A percentile compares a stretch with the other conserved stretches of the same genome.
These are phyloP conservation scores for Dichetophora obliterata DNA, from an alignment of 2,888 invertebrate genomes.

Conservation along the genomic window DNA sequence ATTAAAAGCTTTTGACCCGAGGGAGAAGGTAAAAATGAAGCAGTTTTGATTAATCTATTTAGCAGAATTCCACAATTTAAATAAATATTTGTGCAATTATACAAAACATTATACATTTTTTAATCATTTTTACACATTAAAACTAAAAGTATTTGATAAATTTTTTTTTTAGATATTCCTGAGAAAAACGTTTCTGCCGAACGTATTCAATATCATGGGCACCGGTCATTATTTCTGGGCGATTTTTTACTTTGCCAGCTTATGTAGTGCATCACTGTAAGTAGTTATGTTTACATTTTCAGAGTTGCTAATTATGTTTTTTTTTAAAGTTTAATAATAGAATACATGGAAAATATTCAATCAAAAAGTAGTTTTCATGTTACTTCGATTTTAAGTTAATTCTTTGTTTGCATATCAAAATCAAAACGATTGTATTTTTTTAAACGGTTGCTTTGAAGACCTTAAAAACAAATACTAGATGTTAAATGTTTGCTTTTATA, in stretches of 20 bases:
- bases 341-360: constrained; percentile 6
- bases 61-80: too few relatives aligned
- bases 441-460: too few relatives aligned
- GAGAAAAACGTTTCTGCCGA: not conserved
- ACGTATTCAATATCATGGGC: constrained; percentile 62
- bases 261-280: constrained; percentile 71
- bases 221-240: constrained; percentile 70
- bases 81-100: too few relatives aligned
- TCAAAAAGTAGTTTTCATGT: constrained; percentile 33
- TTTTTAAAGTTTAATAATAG: too few relatives aligned
- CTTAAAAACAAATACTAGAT: too few relatives aligned
- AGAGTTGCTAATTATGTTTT: not conserved
- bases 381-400: not conserved
- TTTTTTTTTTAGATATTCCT: not conserved
- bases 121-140: not conserved
- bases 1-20: too few relatives aligned
- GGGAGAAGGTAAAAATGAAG: too few relatives aligned
- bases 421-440: too few relatives aligned
- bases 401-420: too few relatives aligned
- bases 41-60: too few relatives aligned
- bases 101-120: not conserved
- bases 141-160: not conserved
- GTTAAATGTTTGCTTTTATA: too few relatives aligned
- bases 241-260: constrained; percentile 70
- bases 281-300: constrained; percentile 52